Percentiles rank a stretch among this genome's conserved stretches.
Evolutionary conservation across 2,113 vertebrate genomes (phyloP).

Genomic region (Dicentrarchus labrax): DNA sequence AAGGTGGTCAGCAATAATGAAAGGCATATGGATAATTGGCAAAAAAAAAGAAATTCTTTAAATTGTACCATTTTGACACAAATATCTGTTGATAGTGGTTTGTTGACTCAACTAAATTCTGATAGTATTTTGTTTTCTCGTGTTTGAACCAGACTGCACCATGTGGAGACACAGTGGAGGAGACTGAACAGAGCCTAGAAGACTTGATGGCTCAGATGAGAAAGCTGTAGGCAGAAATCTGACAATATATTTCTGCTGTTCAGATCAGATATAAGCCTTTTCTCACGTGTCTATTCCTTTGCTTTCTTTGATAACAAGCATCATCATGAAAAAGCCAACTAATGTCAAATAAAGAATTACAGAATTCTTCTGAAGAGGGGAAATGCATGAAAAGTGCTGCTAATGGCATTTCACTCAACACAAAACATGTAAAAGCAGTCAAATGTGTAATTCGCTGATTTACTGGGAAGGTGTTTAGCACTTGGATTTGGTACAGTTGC

Average conservation of each 20-base stretch:
- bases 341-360: not conserved
- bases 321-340: conserved; percentile 2
- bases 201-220: conserved; percentile 97
- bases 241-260: conserved; percentile 4
- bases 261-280: not conserved
- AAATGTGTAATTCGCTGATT: not conserved
- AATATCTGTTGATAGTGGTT: not conserved
- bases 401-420: conserved; percentile 19
- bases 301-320: conserved; percentile 29
- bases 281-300: not conserved
- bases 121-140: conserved; percentile 9
- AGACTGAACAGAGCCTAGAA: conserved; percentile 93
- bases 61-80: too few species aligned
- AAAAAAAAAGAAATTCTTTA: not conserved
- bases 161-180: conserved; percentile 83
- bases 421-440: too few species aligned
- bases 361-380: not conserved
- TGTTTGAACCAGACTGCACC: conserved; percentile 56
- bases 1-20: too few species aligned
- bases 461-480: conserved; percentile 7
- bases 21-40: not conserved
- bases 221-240: conserved; percentile 85
- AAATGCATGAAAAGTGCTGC: conserved; percentile 52
- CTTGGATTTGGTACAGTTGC: conserved; percentile 5
- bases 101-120: not conserved